These are phyloP conservation scores for Ctenosaura bakeri DNA, from an alignment of 2,797 vertebrate genomes.

Conservation along the genomic window DNA sequence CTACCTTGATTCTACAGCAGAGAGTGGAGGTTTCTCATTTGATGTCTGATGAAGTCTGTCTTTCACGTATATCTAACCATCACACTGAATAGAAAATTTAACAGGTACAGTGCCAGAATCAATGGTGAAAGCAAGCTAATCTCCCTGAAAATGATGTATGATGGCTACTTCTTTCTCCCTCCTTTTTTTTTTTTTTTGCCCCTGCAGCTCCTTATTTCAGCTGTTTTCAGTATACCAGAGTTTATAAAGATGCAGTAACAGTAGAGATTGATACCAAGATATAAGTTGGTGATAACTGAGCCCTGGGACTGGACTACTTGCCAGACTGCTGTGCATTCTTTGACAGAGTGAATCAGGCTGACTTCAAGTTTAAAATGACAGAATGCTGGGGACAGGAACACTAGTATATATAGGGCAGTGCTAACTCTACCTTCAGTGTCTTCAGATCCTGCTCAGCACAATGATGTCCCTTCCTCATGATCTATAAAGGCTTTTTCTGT, in stretches of 20 bases:
- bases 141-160: background rate
- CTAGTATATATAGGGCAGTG: too few species aligned
- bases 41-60: background rate
- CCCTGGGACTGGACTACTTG: too few species aligned
- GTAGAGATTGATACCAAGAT: background rate
- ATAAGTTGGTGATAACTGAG: background rate
- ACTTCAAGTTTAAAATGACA: too few species aligned
- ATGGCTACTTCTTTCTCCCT: background rate
- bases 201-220: background rate
- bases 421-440: too few species aligned
- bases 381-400: too few species aligned
- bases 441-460: too few species aligned
- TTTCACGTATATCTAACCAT: background rate
- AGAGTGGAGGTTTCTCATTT: background rate
- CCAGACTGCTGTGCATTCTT: too few species aligned
- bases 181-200: too few species aligned
- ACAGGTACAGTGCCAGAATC: background rate
- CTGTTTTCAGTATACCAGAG: background rate
- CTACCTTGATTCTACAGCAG: too few species aligned
- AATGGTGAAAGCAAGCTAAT: background rate
- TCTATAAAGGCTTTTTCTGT: too few species aligned
- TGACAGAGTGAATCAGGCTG: too few species aligned
- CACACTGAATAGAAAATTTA: background rate
- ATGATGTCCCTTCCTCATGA: too few species aligned
- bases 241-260: constrained; percentile 3